A percentile compares a stretch with the other conserved stretches of the same genome.
Conservation (phyloP, 2,113 vertebrate species). For the Martes martes region DNA sequence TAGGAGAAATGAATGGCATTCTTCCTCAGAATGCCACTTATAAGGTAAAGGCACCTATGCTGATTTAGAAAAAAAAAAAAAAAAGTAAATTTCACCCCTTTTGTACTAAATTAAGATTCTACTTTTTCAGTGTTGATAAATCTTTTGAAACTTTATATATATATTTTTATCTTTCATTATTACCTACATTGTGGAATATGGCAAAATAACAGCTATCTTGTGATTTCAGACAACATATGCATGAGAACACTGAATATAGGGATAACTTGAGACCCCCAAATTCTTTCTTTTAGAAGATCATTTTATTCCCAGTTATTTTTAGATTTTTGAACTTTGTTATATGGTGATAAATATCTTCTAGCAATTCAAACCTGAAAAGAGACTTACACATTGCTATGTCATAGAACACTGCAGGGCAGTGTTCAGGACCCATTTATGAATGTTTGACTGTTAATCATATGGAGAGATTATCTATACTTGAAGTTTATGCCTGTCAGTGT, state of each 20-base stretch:
- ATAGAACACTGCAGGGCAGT: not conserved
- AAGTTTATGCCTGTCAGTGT: not conserved
- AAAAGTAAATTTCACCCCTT: not conserved
- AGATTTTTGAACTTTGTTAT: not conserved
- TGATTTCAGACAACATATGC: not conserved
- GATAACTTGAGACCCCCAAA: not conserved
- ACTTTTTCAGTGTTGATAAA: not conserved
- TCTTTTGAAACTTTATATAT: conserved; percentile 12
- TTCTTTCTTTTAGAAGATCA: not conserved
- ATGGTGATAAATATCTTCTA: not conserved
- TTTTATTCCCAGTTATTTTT: conserved; percentile 9
- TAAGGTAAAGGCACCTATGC: not conserved
- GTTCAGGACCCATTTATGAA: not conserved
- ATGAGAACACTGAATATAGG: not conserved
- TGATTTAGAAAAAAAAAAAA: not conserved
- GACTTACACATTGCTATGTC: not conserved
- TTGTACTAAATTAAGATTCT: conserved; percentile 9
- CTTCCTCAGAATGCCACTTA: not conserved
- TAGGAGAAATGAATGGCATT: conserved; percentile 50
- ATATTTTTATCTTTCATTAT: not conserved
- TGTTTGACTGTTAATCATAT: not conserved
- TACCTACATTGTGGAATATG: not conserved
- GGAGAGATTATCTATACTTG: not conserved
- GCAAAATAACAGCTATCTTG: not conserved
- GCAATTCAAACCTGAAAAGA: conserved; percentile 1